Base-by-base conservation (phyloP, 2,113 vertebrate species). In the Cryptotis parvus region DNA sequence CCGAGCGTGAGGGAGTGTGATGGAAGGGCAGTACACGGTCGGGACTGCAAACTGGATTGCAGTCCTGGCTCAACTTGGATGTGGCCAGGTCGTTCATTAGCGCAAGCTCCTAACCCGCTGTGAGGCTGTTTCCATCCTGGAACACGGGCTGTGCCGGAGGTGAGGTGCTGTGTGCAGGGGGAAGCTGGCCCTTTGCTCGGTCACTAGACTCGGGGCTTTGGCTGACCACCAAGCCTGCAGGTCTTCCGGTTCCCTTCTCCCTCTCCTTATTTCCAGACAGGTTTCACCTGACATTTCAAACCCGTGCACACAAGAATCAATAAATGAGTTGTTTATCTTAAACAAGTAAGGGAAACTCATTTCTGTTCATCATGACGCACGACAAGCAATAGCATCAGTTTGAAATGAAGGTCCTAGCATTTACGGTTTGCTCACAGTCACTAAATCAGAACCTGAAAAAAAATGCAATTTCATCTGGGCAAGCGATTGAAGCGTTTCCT, bases 401-500 rank as follows among this genome's bases (percentile, higher is more conserved):
- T 94, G 10, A 41, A 83, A 0, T 66, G 84, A 83, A 79, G n/a
- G 33, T 76, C 43, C 37, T 76, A 55, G 63, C 73, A 61, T 26
- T 27, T 77, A 8, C 87, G 65, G 22, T 72, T 43, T 84, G n/a
- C 63, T 79, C 26, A 65, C 10, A 78, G 45, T 33, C 43, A 39
- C 26, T 72, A 39, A 92, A 66, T 76, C n/a, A 87, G 49, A 91
- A 11, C 78, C 52, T 55, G 37, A 88, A 85, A 33, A 90, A 84
- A 91, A 90, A 83, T 73, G 73, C 66, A 20, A 61, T 89, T 92
- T 94, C 20, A 49, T 91, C 66, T 87, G 22, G 18, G 49, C 37
- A 39, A 20, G 16, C 82, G 37, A 41, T 45, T 61, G 4, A 52
- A 10, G 29, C 9, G 65, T 41, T 89, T 86, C 83, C 22, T 87